Evolutionary conservation across 2,113 vertebrate genomes (phyloP), one percentile per base, ranked within the genome.

Genomic region (Mellivora capensis): DNA sequence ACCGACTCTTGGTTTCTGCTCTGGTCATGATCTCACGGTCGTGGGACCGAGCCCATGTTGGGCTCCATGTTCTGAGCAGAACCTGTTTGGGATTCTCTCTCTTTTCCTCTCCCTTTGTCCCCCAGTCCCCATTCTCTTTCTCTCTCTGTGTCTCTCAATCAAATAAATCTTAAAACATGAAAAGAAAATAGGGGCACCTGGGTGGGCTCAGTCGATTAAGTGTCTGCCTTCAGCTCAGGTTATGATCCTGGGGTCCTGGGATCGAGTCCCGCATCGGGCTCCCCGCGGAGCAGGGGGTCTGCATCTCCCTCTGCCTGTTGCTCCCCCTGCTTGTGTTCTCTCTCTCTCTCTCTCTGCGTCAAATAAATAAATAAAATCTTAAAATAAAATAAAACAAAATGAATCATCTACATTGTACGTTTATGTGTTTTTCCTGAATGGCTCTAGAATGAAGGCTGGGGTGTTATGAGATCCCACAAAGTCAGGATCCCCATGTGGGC

Each of bases 401-500:
- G 7, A n/a, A 37, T 4, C n/a, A 6, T 13, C 93, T 42, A n/a
- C 44, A 9, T 6, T 37, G 20, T n/a, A 21, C 0, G 7, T 18
- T 2, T 67, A 3, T 10, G 17, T n/a, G 34, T 84, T 49, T n/a
- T 10, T 7, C 27, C 49, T 47, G 39, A 74, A 9, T 3, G 23
- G 25, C 29, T 42, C 34, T 54, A 1, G 34, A 2, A 61, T 27
- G 52, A 34, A 77, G 47, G 72, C 18, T 4, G 12, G n/a, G 49
- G n/a, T 4, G 14, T 47, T 4, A 0, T 4, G 39, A 47, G 49
- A 20, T 1, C 52, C 59, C 67, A 37, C 57, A 14, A 29, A 23
- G 23, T 1, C 44, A 8, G 1, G 0, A 0, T 2, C 8, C 21
- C 31, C 34, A 21, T 2, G 1, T 0, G 8, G 3, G 37, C 31